phyloP scores from a whole-genome alignment of 2,888 invertebrate species.

The Cyaniris semiargus region DNA sequence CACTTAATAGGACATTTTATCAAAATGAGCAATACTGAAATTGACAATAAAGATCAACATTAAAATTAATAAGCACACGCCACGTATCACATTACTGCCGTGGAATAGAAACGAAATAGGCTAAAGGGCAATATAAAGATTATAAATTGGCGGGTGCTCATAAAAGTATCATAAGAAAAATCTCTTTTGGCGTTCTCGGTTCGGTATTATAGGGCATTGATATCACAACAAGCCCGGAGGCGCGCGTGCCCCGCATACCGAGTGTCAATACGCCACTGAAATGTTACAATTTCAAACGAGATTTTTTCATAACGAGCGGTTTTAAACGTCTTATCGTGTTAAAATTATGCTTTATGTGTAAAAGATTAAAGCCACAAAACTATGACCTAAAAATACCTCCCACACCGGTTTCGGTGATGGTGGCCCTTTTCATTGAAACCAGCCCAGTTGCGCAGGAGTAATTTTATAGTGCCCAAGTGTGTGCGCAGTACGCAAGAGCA shows the following conservation, averaged over 20 bases:
- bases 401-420: no score
- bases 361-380: no score
- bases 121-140: constrained; percentile 17
- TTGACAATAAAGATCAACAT: not conserved
- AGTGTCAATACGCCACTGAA: constrained; percentile 71
- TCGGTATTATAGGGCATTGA: constrained; percentile 71
- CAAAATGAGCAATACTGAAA: not conserved
- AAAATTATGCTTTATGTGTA: no score
- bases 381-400: no score
- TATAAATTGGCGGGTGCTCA: constrained; percentile 32
- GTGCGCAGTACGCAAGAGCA: no score
- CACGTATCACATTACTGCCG: constrained; percentile 3
- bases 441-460: no score
- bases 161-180: constrained; percentile 57
- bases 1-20: not conserved
- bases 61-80: not conserved
- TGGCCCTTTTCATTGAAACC: no score
- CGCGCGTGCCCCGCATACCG: constrained; percentile 71
- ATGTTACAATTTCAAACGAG: constrained; percentile 74
- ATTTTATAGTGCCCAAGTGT: no score
- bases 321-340: not conserved
- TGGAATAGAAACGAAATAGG: constrained; percentile 6
- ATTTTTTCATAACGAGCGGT: constrained; percentile 55
- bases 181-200: constrained; percentile 61
- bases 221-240: constrained; percentile 77